Base-by-base conservation (phyloP, 1,140 invertebrate species). In the Trichonephila inaurata region DNA sequence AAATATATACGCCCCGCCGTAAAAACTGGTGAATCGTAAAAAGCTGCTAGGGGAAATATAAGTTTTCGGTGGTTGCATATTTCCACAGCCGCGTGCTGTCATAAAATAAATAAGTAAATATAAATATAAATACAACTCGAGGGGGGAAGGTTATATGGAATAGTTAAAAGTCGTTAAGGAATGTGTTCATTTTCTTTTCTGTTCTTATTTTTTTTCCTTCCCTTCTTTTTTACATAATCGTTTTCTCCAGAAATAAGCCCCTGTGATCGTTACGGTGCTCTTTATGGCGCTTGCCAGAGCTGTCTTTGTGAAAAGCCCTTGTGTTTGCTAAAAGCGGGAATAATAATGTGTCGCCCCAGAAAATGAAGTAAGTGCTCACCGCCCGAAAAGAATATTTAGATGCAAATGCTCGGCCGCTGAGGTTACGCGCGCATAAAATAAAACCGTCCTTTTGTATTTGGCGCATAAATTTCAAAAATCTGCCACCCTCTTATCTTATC, bases 341-440 rank as follows among this genome's bases (percentile, higher is more conserved):
- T 77, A 77, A 77, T 77, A 77, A 77, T 77, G 69, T 33, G 24
- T 77, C 69, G 69, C 14, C 69, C 16, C 24, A 33, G 3, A 77
- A 77, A 77, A 77, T 77, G 69, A 77, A 77, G 69, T 77, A 77
- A 77, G 69, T 33, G 24, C 69, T 77, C 69, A 77, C 62, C 16
- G 18, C 16, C 62, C 62, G 16, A 64, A 18, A 77, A 77, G 69
- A 77, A 77, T 77, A 77, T 77, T 77, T 77, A 77, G 69, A 77
- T 77, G 69, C 69, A 77, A 77, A 77, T 77, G 69, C 18, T 28
- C 69, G 24, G 69, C 69, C 69, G 28, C 69, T 18, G 69, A 77
- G 69, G 24, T 77, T 77, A 33, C 69, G 28, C 24, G 24, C 69
- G 24, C 69, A 77, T 77, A 77, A 77, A 77, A 77, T 77, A 77